Evolutionary conservation across 2,888 invertebrate genomes (phyloP).

Genomic region (Rhorus exstirpatorius): DNA sequence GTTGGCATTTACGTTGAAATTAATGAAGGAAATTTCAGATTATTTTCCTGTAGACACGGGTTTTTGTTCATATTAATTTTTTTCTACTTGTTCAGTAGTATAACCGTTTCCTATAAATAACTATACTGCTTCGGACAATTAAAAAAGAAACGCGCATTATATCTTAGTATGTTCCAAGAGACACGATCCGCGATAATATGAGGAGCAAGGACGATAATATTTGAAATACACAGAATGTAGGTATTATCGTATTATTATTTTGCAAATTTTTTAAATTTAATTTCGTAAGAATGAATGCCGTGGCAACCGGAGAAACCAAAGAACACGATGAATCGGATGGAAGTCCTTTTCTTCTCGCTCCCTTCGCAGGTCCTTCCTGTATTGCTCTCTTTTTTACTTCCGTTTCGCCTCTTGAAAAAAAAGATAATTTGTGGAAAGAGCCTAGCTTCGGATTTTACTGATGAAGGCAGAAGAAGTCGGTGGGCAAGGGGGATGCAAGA

Average conservation of each 20-base stretch:
- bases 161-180: too few relatives aligned
- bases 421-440: slow-evolving; percentile 61
- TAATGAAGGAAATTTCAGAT: too few relatives aligned
- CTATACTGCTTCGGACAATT: too few relatives aligned
- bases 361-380: neutral
- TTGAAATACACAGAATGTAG: too few relatives aligned
- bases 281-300: slow-evolving; percentile 43
- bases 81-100: too few relatives aligned
- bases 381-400: slow-evolving; percentile 16
- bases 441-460: slow-evolving; percentile 64
- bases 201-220: too few relatives aligned
- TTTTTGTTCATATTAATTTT: too few relatives aligned
- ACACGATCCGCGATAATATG: too few relatives aligned
- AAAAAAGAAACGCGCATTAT: too few relatives aligned
- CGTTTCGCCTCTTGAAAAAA: slow-evolving; percentile 12
- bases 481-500: slow-evolving; percentile 26
- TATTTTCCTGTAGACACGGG: too few relatives aligned
- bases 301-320: slow-evolving; percentile 21
- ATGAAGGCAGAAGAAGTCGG: slow-evolving; percentile 50
- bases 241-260: slow-evolving; percentile 7
- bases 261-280: slow-evolving; percentile 8
- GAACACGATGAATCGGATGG: neutral
- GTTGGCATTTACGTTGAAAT: too few relatives aligned
- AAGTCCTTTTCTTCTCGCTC: slow-evolving; percentile 37
- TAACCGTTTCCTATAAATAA: too few relatives aligned